Base-by-base conservation (phyloP, 2,888 invertebrate genomes). In the Pandemis cinnamomeana region DNA sequence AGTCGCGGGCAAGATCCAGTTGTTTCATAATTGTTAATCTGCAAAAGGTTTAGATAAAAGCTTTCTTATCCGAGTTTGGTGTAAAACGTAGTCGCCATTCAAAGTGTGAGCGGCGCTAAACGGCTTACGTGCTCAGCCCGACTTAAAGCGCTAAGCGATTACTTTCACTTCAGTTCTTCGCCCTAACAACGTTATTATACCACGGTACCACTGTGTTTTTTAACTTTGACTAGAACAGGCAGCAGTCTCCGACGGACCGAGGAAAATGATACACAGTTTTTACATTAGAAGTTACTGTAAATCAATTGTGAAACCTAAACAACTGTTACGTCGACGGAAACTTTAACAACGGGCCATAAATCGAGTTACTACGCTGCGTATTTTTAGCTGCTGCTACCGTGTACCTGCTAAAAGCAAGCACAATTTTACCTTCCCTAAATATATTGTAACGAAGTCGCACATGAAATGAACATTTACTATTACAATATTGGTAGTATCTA, bases 81-180 rank as follows among this genome's bases (percentile, higher is more conserved):
- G 64, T 27, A 46, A 48, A 64, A 36, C 27, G 64, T 48, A 8
- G 63, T 7, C 48, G 8, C 46, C 48, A 48, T 64, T 48, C 46
- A n/a, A 20, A 58, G 58, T 27, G 6, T 27, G 27, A 20, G 44
- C 48, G 64, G 20, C 36, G 48, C 64, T 64, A 64, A 64, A 36
- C 48, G 64, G 48, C 48, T 64, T 64, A 64, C 64, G 64, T 48
- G 64, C 63, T 64, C 2, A 64, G 48, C 46, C 13, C 64, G 58
- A 10, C 27, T 58, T 58, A 58, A 55, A 58, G 58, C 58, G 20
- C 58, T 7, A 58, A 58, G 58, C 58, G 58, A 58, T 27, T 58
- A 58, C 58, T 58, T 27, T 58, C 58, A 55, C 53, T 15, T 7
- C 27, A 11, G 27, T 58, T 58, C 27, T 27, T 58, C 27, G 10